phyloP scores from a whole-genome alignment of 2,113 vertebrate genomes.

The Antidorcas marsupialis region DNA sequence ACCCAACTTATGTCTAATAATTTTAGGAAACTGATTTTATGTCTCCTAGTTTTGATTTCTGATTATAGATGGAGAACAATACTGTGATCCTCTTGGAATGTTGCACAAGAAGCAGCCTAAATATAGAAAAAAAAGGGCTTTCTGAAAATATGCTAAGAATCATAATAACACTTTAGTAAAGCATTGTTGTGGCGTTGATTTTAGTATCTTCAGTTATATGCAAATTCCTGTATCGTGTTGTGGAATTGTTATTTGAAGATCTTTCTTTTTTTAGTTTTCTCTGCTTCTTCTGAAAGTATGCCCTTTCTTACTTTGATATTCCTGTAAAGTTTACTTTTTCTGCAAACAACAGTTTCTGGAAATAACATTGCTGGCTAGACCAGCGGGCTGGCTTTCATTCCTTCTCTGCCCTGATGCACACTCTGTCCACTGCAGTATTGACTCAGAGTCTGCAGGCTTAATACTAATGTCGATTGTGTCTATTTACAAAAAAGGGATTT shows the following conservation, averaged over 20 bases:
- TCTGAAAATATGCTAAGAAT: not conserved
- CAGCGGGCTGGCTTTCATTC: not conserved
- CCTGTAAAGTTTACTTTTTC: conserved; percentile 29
- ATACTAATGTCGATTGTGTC: not conserved
- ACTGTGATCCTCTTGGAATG: not conserved
- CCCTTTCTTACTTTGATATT: conserved; percentile 13
- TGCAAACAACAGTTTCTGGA: conserved; percentile 17
- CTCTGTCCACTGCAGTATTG: conserved; percentile 1
- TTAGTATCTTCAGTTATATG: not conserved
- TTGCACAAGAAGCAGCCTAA: not conserved
- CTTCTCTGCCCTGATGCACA: not conserved
- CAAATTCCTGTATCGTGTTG: not conserved
- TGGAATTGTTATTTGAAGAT: not conserved
- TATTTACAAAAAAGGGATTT: not conserved
- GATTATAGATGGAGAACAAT: not conserved
- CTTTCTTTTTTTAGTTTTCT: conserved; percentile 5
- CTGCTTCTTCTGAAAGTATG: not conserved
- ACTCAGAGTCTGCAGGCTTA: not conserved
- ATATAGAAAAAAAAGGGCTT: not conserved
- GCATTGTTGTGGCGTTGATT: not conserved
- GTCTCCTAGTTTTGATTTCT: conserved; percentile 22
- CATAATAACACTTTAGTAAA: not conserved
- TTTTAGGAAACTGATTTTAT: conserved; percentile 40
- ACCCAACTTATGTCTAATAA: not conserved
- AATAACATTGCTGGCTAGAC: not conserved